Evolutionary conservation across 2,113 vertebrate genomes (phyloP).

Genomic region (Bambusicola thoracicus): DNA sequence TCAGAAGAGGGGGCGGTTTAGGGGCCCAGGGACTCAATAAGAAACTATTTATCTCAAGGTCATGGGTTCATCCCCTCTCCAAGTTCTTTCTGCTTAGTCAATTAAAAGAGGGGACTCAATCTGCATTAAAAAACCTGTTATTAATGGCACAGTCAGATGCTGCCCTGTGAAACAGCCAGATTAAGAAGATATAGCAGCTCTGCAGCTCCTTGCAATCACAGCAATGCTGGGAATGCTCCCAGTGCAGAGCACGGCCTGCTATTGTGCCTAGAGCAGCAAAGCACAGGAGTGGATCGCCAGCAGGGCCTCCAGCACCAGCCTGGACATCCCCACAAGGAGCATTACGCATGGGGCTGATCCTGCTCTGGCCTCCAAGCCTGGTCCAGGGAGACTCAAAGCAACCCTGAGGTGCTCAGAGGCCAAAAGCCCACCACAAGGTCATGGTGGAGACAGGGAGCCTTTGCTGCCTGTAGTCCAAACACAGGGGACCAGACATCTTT

Average conservation of each 20-base stretch:
- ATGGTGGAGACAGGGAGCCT: background rate
- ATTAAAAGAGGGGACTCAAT: constrained; percentile 34
- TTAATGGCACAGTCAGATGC: constrained; percentile 5
- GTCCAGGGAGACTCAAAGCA: background rate
- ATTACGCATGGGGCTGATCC: background rate
- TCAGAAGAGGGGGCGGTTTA: background rate
- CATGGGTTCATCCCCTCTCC: constrained; percentile 40
- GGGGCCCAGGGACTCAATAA: constrained; percentile 8
- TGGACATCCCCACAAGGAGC: background rate
- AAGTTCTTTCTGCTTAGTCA: constrained; percentile 39
- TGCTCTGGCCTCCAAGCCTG: background rate
- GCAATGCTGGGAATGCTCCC: background rate
- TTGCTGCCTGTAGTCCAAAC: background rate
- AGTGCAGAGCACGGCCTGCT: accelerated
- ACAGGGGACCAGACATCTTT: background rate
- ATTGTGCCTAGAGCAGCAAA: background rate
- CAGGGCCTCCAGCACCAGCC: background rate
- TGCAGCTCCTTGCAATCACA: background rate
- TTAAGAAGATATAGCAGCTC: background rate
- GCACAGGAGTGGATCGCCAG: background rate
- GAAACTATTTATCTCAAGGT: constrained; percentile 59
- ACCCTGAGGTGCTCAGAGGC: background rate
- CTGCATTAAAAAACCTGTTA: background rate
- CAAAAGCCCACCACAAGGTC: background rate
- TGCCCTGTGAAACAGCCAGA: background rate